These are phyloP conservation scores for Chanos chanos DNA, from an alignment of 2,797 vertebrate species.

Conservation along the genomic window DNA sequence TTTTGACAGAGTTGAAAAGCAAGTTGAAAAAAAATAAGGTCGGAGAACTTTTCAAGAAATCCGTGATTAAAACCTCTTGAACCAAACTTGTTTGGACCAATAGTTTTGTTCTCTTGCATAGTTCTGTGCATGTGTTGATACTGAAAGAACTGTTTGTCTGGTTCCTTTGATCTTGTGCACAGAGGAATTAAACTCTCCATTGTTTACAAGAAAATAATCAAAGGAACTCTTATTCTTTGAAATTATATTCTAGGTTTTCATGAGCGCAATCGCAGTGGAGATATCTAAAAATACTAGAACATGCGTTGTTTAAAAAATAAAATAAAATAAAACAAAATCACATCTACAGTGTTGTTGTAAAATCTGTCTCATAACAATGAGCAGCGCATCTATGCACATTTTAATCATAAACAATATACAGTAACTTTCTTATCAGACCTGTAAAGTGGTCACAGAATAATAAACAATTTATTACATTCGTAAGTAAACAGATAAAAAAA, in stretches of 20 bases:
- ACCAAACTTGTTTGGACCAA: too few species aligned
- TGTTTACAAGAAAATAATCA: conserved; percentile 51
- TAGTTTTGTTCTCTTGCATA: too few species aligned
- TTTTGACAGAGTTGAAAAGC: too few species aligned
- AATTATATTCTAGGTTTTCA: conserved; percentile 23
- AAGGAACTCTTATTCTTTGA: conserved; percentile 40
- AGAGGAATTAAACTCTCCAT: conserved; percentile 40
- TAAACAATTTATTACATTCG: conserved; percentile 27
- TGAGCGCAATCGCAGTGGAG: conserved; percentile 40
- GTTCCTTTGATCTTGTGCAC: conserved; percentile 50
- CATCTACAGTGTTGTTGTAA: not conserved
- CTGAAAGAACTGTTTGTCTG: conserved; percentile 28
- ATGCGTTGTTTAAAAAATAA: conserved; percentile 14
- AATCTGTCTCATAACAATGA: conserved; percentile 3
- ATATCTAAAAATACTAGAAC: conserved; percentile 26
- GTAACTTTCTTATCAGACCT: conserved; percentile 14
- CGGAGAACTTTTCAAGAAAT: too few species aligned
- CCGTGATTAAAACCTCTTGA: too few species aligned
- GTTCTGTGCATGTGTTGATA: not conserved
- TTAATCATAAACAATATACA: too few species aligned
- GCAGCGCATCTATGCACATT: too few species aligned
- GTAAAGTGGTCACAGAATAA: conserved; percentile 19
- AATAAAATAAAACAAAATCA: conserved; percentile 14
- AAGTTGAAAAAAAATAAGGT: too few species aligned
- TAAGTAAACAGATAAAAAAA: conserved; percentile 13